Percentiles rank a stretch among this genome's conserved stretches.
These are phyloP conservation scores for Drosophila fungiperda DNA, from an alignment of 2,888 invertebrate genomes.

Conservation along the genomic window DNA sequence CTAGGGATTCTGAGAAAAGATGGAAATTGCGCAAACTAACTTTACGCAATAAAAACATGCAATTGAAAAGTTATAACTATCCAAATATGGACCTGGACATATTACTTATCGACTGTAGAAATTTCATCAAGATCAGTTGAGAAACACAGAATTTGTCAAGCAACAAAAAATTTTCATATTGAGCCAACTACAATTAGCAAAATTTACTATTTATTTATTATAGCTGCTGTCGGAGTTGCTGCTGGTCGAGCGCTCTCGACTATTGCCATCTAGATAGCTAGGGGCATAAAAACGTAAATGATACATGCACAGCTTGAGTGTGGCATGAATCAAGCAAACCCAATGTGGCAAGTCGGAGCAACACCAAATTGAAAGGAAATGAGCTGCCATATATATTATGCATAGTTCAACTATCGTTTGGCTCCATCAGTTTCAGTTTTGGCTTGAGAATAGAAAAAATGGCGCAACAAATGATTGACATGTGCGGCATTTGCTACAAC, in stretches of 20 bases:
- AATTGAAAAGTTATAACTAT: neutral
- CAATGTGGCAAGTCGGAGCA: slow-evolving; percentile 10
- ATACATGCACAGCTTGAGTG: neutral
- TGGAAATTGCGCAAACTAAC: neutral
- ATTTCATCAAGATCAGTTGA: neutral
- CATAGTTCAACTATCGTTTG: slow-evolving; percentile 42
- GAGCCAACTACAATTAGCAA: neutral
- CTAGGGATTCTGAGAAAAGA: neutral
- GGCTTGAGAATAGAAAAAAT: slow-evolving; percentile 64
- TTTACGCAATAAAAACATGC: neutral
- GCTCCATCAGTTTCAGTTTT: slow-evolving; percentile 44
- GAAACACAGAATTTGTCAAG: neutral
- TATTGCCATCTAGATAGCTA: neutral
- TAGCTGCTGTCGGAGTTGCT: neutral
- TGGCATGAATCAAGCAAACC: slow-evolving; percentile 26
- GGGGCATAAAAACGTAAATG: slow-evolving; percentile 8
- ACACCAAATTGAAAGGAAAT: slow-evolving; percentile 50
- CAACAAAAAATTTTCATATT: neutral
- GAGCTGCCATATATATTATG: slow-evolving; percentile 69
- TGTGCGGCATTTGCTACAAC: slow-evolving; percentile 67
- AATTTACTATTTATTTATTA: neutral
- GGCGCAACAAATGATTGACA: slow-evolving; percentile 83
- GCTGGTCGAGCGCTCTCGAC: neutral
- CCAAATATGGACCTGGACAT: neutral
- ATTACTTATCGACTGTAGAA: neutral